These are phyloP conservation scores for Drosophila mercatorum DNA, from an alignment of 2,888 invertebrate genomes.

Conservation along the genomic window DNA sequence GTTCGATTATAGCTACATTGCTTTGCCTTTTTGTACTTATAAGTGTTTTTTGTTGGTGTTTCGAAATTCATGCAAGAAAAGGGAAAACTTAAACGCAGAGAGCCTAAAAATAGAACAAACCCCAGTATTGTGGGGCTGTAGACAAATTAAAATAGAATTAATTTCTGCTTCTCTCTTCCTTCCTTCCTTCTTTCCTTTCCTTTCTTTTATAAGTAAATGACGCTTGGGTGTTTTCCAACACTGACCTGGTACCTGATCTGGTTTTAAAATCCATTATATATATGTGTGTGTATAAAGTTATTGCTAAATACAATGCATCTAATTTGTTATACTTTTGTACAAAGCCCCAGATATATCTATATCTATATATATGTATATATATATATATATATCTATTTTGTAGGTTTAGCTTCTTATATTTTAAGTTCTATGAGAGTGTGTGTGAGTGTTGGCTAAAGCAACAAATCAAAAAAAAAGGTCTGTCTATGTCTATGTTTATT, in stretches of 20 bases:
- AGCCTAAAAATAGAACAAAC: neutral
- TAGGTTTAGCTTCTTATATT: conserved; percentile 29
- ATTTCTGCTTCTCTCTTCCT: neutral
- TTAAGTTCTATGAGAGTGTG: conserved; percentile 47
- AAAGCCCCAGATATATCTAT: conserved; percentile 23
- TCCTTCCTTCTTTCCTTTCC: neutral
- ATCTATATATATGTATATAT: neutral
- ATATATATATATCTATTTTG: conserved; percentile 1
- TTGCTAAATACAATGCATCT: conserved; percentile 49
- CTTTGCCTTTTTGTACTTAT: conserved; percentile 67
- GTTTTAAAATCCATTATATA: conserved; percentile 48
- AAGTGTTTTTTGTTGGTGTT: conserved; percentile 6
- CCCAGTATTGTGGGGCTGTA: neutral
- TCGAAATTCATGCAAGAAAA: conserved; percentile 6
- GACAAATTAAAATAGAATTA: conserved; percentile 7
- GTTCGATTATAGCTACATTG: conserved; percentile 67
- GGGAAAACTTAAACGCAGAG: conserved; percentile 37
- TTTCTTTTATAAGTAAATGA: conserved; percentile 11
- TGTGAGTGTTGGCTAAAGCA: conserved; percentile 13
- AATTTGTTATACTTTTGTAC: conserved; percentile 44
- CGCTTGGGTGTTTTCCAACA: conserved; percentile 29
- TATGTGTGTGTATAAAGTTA: conserved; percentile 24
- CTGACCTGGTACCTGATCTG: conserved; percentile 50
- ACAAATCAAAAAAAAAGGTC: conserved; percentile 16
- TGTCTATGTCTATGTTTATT: conserved; percentile 37